Conservation (phyloP, 2,888 invertebrate genomes). For the Apoderus coryli region DNA sequence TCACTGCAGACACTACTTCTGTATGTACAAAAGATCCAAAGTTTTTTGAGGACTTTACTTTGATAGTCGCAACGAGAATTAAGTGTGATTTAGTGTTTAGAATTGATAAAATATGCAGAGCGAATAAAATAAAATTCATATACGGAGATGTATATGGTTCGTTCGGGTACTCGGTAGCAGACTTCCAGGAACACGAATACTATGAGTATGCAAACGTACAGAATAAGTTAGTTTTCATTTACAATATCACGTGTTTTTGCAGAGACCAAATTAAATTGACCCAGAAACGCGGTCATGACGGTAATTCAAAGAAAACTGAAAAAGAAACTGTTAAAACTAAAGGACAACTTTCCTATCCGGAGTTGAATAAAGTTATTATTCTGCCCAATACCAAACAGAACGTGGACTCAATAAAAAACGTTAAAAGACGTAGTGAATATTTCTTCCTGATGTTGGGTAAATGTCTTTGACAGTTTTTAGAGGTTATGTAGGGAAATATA, state of each 20-base stretch:
- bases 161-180: slow-evolving; percentile 83
- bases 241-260: too few relatives aligned
- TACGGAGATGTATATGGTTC: slow-evolving; percentile 88
- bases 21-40: slow-evolving; percentile 51
- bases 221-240: too few relatives aligned
- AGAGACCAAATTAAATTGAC: slow-evolving; percentile 38
- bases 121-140: slow-evolving; percentile 66
- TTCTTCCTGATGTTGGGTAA: slow-evolving; percentile 58
- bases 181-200: slow-evolving; percentile 72
- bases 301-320: slow-evolving; percentile 41
- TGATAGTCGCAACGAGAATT: slow-evolving; percentile 69
- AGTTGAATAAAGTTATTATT: slow-evolving; percentile 53
- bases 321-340: slow-evolving; percentile 41
- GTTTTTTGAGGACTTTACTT: slow-evolving; percentile 64
- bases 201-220: slow-evolving; percentile 59
- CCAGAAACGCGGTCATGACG: slow-evolving; percentile 42
- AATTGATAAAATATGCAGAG: slow-evolving; percentile 62
- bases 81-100: slow-evolving; percentile 54
- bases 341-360: slow-evolving; percentile 43
- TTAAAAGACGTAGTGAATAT: slow-evolving; percentile 54
- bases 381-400: slow-evolving; percentile 29
- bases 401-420: slow-evolving; percentile 39
- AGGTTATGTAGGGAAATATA: slow-evolving; percentile 1
- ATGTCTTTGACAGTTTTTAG: slow-evolving; percentile 12
- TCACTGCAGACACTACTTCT: slow-evolving; percentile 49